A percentile compares a stretch with the other conserved stretches of the same genome.
phyloP scores from a whole-genome alignment of 2,113 vertebrate genomes.

The Elachura formosa region DNA sequence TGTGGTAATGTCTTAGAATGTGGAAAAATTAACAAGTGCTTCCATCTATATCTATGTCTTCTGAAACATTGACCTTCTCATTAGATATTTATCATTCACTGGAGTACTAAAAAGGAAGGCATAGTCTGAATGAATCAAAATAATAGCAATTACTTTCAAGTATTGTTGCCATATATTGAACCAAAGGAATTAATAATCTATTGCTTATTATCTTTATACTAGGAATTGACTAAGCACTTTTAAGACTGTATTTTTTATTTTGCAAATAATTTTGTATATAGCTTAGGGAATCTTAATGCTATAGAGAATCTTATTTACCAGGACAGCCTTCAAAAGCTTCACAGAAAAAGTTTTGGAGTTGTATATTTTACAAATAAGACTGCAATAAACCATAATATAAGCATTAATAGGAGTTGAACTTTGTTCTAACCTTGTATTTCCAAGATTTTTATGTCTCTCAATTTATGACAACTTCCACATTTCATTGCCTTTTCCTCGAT shows the following conservation, averaged over 20 bases:
- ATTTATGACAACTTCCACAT: neutral
- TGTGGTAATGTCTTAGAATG: neutral
- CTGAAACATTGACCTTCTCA: neutral
- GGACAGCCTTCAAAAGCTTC: neutral
- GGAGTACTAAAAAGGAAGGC: neutral
- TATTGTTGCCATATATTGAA: neutral
- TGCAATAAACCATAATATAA: neutral
- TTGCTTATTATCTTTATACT: neutral
- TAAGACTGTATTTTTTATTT: neutral
- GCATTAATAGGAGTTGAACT: slow-evolving; percentile 6
- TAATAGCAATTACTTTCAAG: neutral
- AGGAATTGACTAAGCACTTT: neutral
- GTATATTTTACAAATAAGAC: neutral
- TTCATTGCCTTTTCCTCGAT: slow-evolving; percentile 28
- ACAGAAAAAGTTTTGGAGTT: neutral
- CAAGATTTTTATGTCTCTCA: neutral
- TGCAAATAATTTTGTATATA: neutral
- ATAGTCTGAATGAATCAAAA: neutral
- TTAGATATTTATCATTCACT: neutral
- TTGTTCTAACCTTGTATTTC: neutral
- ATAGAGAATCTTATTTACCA: neutral
- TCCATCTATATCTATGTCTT: neutral
- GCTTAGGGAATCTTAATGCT: neutral
- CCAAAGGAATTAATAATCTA: neutral
- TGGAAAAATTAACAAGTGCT: neutral